phyloP scores from a whole-genome alignment of 2,113 vertebrate genomes.

The Oenanthe melanoleuca region DNA sequence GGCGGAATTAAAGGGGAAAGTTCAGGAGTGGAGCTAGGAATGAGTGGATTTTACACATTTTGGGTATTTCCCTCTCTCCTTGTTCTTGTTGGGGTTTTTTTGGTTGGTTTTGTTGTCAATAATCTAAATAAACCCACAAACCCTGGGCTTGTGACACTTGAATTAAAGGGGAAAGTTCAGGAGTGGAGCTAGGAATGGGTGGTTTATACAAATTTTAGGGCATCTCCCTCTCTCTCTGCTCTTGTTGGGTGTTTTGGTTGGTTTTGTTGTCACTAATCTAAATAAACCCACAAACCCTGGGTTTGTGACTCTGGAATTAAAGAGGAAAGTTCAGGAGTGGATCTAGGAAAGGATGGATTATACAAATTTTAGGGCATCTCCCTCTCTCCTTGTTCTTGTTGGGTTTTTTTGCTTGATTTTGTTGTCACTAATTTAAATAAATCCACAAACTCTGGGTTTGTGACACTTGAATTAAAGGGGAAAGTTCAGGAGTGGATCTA shows the following conservation, averaged over 20 bases:
- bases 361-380: background rate
- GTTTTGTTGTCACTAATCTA: background rate
- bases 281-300: too few relatives aligned
- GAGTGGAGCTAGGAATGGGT: background rate
- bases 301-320: constrained; percentile 14
- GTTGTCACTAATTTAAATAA: background rate
- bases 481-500: background rate
- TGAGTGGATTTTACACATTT: background rate
- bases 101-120: background rate
- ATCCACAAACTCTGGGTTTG: rapidly evolving
- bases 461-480: too few relatives aligned
- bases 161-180: background rate
- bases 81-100: background rate
- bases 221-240: background rate
- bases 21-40: constrained; percentile 52
- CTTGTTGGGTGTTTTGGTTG: background rate
- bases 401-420: background rate
- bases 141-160: background rate
- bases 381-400: background rate
- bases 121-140: background rate
- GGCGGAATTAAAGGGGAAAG: constrained; percentile 65
- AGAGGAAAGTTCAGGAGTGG: constrained; percentile 59
- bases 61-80: background rate
- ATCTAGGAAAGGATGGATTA: background rate
- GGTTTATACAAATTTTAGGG: background rate